Conservation (phyloP, 92 coral and sea anemone genomes). For the Isaurus tuberculatus region DNA sequence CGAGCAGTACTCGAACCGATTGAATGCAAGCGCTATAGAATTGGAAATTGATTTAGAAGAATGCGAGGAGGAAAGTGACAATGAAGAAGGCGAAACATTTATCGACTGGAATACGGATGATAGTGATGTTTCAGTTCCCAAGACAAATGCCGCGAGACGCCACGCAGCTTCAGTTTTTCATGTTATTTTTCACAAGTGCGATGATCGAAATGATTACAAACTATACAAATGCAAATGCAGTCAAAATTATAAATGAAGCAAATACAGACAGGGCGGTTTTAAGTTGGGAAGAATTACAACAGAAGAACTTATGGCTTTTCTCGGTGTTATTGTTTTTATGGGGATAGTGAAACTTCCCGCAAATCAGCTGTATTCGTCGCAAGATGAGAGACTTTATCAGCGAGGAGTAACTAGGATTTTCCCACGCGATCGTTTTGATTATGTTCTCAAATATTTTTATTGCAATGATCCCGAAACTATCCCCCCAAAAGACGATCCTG, state of each 20-base stretch:
- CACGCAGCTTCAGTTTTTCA: constrained; percentile 39
- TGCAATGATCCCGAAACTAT: constrained; percentile 5
- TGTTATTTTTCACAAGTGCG: constrained; percentile 26
- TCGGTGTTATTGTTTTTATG: constrained; percentile 39
- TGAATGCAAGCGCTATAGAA: background rate
- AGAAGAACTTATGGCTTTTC: constrained; percentile 44
- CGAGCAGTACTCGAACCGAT: background rate
- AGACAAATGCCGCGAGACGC: constrained; percentile 10
- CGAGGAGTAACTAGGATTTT: constrained; percentile 11
- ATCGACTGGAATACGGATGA: constrained; percentile 21
- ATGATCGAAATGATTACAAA: constrained; percentile 13
- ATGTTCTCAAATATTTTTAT: constrained; percentile 8
- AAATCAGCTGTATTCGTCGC: constrained; percentile 26
- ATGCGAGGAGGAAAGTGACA: background rate
- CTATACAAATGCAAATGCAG: constrained; percentile 36
- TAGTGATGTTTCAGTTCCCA: constrained; percentile 13
- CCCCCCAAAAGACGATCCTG: constrained; percentile 28
- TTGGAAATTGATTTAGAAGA: background rate
- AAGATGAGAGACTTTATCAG: constrained; percentile 15
- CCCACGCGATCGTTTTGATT: constrained; percentile 9
- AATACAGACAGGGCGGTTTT: constrained; percentile 9
- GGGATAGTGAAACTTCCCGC: constrained; percentile 36
- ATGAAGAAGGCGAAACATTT: background rate
- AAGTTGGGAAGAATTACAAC: constrained; percentile 27
- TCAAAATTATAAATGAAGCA: constrained; percentile 1